Conservation (phyloP, 2,797 vertebrate species). For the Syndactyla subalaris region DNA sequence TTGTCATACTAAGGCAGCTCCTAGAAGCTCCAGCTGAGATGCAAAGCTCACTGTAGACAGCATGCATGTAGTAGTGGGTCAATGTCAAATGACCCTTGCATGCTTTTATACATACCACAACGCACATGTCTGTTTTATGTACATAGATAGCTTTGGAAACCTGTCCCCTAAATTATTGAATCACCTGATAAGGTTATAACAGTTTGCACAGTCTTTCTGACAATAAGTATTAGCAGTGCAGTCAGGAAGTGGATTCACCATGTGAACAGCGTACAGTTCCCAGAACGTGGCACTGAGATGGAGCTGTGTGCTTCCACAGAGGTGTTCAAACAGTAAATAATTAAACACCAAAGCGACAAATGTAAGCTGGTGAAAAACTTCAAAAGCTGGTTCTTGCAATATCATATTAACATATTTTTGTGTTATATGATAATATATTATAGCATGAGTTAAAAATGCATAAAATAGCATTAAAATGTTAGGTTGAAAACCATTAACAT, state of each 20-base stretch:
- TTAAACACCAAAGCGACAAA: constrained; percentile 23
- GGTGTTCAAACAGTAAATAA: constrained; percentile 26
- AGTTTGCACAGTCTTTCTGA: not conserved
- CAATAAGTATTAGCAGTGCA: constrained; percentile 1
- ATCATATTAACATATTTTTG: not conserved
- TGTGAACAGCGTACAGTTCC: not conserved
- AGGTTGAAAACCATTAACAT: not conserved
- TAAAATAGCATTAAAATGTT: constrained; percentile 18
- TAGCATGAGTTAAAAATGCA: constrained; percentile 9
- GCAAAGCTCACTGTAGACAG: not conserved
- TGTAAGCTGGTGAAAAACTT: not conserved
- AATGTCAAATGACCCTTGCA: not conserved
- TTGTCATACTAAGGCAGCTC: not conserved
- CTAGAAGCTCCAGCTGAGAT: not conserved
- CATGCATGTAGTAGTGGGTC: not conserved
- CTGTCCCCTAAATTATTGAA: constrained; percentile 18
- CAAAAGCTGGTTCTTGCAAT: constrained; percentile 3
- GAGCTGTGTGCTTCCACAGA: not conserved
- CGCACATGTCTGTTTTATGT: not conserved
- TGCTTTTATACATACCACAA: not conserved
- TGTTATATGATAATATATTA: not conserved
- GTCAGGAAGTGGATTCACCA: not conserved
- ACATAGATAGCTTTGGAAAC: constrained; percentile 14
- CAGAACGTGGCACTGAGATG: not conserved
- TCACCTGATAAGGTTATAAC: not conserved